Evolutionary conservation across 2,113 vertebrate genomes (phyloP).

Genomic region (Carettochelys insculpta): DNA sequence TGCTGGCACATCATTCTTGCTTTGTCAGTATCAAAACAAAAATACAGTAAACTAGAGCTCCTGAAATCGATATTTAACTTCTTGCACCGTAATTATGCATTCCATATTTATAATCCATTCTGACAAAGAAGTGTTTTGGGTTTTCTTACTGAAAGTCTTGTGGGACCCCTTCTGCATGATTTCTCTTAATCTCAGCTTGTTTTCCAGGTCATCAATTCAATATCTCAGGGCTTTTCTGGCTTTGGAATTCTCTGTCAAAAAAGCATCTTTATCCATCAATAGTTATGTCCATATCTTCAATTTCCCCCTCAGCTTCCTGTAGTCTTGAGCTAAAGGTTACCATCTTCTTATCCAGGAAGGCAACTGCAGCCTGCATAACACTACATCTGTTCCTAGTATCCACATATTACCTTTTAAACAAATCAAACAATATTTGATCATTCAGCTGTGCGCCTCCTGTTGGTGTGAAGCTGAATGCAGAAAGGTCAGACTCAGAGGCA

Average conservation of each 20-base stretch:
- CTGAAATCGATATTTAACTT: constrained; percentile 54
- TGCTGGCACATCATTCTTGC: constrained; percentile 19
- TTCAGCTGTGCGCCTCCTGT: neutral
- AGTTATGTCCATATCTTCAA: neutral
- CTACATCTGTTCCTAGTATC: rapidly evolving
- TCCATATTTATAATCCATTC: constrained; percentile 49
- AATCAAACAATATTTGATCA: rapidly evolving
- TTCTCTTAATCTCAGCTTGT: neutral
- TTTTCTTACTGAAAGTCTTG: neutral
- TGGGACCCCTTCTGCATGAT: neutral
- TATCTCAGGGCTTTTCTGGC: neutral
- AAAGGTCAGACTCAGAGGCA: constrained; percentile 3
- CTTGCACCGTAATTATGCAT: constrained; percentile 64
- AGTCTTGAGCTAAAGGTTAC: neutral
- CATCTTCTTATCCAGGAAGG: neutral
- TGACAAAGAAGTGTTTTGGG: neutral
- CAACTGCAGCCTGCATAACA: neutral
- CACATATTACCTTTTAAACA: neutral
- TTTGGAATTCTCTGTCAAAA: neutral
- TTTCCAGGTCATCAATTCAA: neutral
- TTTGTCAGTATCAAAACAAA: constrained; percentile 29
- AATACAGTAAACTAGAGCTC: constrained; percentile 49
- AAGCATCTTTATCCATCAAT: neutral
- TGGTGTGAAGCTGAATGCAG: rapidly evolving
- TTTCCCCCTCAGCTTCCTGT: neutral